These are phyloP conservation scores for Heterotis niloticus DNA, from an alignment of 2,113 vertebrate genomes.

Conservation along the genomic window DNA sequence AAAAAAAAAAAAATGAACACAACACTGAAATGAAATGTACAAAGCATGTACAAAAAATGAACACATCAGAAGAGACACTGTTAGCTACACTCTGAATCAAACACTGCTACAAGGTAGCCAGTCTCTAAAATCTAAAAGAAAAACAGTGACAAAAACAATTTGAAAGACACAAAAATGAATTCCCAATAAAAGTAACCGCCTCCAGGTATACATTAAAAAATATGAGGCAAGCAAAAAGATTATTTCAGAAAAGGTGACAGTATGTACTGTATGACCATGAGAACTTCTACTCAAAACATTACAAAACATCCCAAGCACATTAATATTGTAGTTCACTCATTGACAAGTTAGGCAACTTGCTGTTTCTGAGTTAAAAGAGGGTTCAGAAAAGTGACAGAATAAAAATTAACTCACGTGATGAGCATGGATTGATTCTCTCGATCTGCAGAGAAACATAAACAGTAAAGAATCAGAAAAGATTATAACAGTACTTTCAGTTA, in stretches of 20 bases:
- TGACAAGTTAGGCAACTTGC: background rate
- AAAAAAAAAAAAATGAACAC: constrained; percentile 35
- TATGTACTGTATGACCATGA: constrained; percentile 6
- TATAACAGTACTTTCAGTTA: background rate
- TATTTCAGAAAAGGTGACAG: background rate
- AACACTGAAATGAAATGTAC: constrained; percentile 2
- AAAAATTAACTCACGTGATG: constrained; percentile 81
- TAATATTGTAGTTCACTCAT: background rate
- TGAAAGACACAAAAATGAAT: background rate
- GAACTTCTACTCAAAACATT: background rate
- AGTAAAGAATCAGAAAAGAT: background rate
- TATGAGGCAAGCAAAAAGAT: background rate
- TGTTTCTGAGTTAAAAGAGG: background rate
- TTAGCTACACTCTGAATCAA: constrained; percentile 14
- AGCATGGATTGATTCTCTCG: constrained; percentile 96
- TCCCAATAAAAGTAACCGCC: background rate
- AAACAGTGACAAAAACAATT: constrained; percentile 16
- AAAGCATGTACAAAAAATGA: constrained; percentile 44
- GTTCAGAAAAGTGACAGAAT: background rate
- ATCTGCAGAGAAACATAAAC: constrained; percentile 64
- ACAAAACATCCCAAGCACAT: background rate
- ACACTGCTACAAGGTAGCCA: constrained; percentile 25
- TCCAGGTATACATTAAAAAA: background rate
- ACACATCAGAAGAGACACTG: constrained; percentile 36
- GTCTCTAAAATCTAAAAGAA: background rate